Conservation (phyloP, 2,797 vertebrate species). For the Cirrhinus mrigala region DNA sequence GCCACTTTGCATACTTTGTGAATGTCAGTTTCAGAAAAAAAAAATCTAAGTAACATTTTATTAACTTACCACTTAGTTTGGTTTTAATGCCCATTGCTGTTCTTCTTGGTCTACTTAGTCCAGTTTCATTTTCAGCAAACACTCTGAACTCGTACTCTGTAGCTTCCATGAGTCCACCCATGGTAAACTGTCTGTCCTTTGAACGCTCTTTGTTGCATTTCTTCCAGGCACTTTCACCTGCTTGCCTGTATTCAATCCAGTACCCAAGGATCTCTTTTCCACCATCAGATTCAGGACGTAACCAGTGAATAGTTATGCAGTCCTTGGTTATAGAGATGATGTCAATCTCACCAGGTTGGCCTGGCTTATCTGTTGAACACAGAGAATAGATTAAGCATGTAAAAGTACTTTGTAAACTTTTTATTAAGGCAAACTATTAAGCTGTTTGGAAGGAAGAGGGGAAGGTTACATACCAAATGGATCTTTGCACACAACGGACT, state of each 20-base stretch:
- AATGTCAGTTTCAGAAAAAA: background rate
- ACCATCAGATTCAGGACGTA: constrained; percentile 93
- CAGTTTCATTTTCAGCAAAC: constrained; percentile 94
- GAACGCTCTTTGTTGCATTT: constrained; percentile 95
- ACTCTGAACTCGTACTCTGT: constrained; percentile 98
- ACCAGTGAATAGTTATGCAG: constrained; percentile 96
- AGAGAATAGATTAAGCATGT: background rate
- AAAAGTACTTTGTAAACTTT: constrained; percentile 8
- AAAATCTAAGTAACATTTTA: constrained; percentile 11
- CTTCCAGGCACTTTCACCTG: constrained; percentile 97
- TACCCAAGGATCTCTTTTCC: constrained; percentile 98
- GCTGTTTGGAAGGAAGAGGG: background rate
- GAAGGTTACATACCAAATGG: constrained; percentile 88
- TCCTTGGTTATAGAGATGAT: constrained; percentile 95
- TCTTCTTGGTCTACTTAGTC: constrained; percentile 93
- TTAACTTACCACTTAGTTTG: constrained; percentile 92
- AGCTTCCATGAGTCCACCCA: constrained; percentile 95
- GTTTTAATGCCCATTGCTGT: constrained; percentile 97
- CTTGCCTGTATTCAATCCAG: constrained; percentile 95
- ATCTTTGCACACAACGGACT: constrained; percentile 95
- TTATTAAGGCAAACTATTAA: constrained; percentile 2
- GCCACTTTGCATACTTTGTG: background rate
- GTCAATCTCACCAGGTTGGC: constrained; percentile 97
- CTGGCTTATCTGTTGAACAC: constrained; percentile 88
- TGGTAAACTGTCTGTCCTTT: constrained; percentile 95